Conservation (phyloP, 1,140 invertebrate species). For the Amyelois transitella region DNA sequence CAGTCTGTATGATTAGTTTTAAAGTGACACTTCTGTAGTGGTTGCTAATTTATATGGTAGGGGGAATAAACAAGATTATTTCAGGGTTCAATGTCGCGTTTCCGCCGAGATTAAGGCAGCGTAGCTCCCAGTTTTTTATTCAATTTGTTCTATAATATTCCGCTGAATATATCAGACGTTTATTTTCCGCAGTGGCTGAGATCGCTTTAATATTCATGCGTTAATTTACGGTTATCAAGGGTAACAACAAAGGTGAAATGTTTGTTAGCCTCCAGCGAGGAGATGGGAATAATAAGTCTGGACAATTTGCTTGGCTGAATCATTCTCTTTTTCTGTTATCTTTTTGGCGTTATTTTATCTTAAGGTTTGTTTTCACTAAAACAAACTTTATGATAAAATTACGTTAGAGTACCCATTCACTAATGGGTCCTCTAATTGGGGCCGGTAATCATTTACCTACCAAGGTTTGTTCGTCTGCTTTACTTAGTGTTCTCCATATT, state of each 20-base stretch:
- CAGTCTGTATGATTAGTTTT: no score
- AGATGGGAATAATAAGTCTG: no score
- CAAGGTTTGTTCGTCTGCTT: no score
- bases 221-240: background rate
- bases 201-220: background rate
- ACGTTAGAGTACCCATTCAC: no score
- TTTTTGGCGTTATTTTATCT: no score
- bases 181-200: background rate
- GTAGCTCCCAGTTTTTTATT: slow-evolving; percentile 24
- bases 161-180: background rate
- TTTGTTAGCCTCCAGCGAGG: background rate
- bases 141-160: slow-evolving; percentile 19
- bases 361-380: no score
- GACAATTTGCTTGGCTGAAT: no score
- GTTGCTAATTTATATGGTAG: slow-evolving; percentile 8
- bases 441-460: no score
- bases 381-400: no score
- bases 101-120: slow-evolving; percentile 19
- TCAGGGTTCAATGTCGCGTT: slow-evolving; percentile 21
- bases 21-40: background rate
- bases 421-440: no score
- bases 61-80: slow-evolving; percentile 37
- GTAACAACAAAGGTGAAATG: background rate
- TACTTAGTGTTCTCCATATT: no score
- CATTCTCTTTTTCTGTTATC: no score